phyloP scores from a whole-genome alignment of 2,888 invertebrate species.

The Odontothrips loti region DNA sequence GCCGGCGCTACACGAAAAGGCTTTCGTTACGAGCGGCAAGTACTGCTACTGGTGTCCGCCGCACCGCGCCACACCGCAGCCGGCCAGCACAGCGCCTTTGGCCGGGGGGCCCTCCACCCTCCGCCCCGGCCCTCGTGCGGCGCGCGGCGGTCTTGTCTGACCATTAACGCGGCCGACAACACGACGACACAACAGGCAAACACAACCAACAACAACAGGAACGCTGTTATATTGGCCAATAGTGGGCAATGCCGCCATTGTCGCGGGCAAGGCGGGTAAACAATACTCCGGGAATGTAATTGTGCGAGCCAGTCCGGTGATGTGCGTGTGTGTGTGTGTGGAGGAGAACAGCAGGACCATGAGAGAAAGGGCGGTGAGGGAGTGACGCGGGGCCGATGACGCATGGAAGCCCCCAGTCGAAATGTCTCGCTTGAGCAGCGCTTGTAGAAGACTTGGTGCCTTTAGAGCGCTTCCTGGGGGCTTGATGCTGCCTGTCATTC shows the following conservation, averaged over 20 bases:
- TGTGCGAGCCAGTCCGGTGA: not conserved
- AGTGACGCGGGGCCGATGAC: not conserved
- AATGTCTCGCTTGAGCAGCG: too few relatives aligned
- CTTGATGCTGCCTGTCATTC: too few relatives aligned
- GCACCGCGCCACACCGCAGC: not conserved
- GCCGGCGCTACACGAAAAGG: not conserved
- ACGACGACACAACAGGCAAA: too few relatives aligned
- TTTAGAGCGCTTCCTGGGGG: too few relatives aligned
- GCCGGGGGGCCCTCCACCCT: not conserved
- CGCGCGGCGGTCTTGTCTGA: not conserved
- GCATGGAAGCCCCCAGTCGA: too few relatives aligned
- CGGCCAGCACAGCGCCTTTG: not conserved
- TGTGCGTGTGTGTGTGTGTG: not conserved
- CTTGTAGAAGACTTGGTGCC: too few relatives aligned
- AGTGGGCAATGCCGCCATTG: not conserved
- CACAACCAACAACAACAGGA: not conserved
- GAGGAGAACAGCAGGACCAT: too few relatives aligned
- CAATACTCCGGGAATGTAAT: not conserved
- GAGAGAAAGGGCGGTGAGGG: not conserved
- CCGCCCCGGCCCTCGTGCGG: not conserved
- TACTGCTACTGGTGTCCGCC: not conserved
- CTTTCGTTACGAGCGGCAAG: not conserved
- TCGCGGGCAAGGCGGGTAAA: not conserved
- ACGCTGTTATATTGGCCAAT: not conserved
- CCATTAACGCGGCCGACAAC: too few relatives aligned